Evolutionary conservation across 2,113 vertebrate genomes (phyloP).

Genomic region (Girardinichthys multiradiatus): DNA sequence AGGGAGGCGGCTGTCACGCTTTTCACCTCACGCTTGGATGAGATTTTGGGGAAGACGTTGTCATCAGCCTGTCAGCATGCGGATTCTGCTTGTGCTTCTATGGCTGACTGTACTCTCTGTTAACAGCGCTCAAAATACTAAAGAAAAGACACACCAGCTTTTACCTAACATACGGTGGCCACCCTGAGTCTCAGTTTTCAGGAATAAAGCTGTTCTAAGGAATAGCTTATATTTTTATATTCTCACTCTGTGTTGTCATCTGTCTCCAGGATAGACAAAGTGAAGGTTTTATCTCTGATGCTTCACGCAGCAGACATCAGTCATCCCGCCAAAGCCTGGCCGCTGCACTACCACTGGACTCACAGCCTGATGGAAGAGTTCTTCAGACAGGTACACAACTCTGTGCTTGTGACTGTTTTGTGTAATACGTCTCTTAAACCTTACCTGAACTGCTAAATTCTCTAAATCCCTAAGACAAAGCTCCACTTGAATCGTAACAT

Average conservation of each 20-base stretch:
- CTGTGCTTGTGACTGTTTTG: background rate
- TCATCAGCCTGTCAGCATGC: conserved; percentile 20
- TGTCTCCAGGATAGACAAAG: conserved; percentile 84
- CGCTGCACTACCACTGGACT: conserved; percentile 94
- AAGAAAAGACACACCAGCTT: background rate
- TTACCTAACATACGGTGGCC: background rate
- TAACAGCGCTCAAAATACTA: conserved; percentile 8
- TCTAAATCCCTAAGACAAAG: background rate
- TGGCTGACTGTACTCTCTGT: conserved; percentile 16
- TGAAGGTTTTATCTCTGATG: conserved; percentile 96
- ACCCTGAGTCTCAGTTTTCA: background rate
- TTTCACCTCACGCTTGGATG: conserved; percentile 34
- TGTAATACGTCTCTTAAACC: background rate
- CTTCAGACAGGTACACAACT: conserved; percentile 86
- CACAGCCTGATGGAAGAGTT: conserved; percentile 98
- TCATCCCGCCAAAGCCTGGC: conserved; percentile 96
- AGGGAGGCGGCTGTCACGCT: conserved; percentile 17
- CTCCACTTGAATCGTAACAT: background rate
- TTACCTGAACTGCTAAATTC: background rate
- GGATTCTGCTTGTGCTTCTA: conserved; percentile 32
- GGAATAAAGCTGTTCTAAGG: background rate
- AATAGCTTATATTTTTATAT: background rate
- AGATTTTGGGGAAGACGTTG: conserved; percentile 31
- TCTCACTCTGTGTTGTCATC: background rate
- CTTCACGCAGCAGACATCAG: conserved; percentile 98